Conservation (phyloP, 2,113 vertebrate genomes). For the Anguilla japonica region DNA sequence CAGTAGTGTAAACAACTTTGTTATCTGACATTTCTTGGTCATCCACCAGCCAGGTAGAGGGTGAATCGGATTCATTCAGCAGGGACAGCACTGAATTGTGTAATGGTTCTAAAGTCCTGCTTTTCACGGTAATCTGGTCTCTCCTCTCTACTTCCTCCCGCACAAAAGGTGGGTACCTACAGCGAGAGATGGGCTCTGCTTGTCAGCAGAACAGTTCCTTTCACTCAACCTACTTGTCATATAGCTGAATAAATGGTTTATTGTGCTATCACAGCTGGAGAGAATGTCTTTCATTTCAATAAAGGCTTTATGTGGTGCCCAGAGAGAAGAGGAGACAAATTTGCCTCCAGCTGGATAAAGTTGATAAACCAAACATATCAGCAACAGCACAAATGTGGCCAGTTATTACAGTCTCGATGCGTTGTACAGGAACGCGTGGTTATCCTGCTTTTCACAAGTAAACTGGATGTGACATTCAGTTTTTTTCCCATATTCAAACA, state of each 20-base stretch:
- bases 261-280: not conserved
- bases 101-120: not conserved
- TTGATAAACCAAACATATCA: constrained; percentile 3
- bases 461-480: constrained; percentile 4
- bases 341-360: constrained; percentile 9
- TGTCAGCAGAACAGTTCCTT: not conserved
- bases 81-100: not conserved
- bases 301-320: not conserved
- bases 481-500: not conserved
- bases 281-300: not conserved
- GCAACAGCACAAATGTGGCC: not conserved
- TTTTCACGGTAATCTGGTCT: not conserved
- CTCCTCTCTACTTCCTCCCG: not conserved
- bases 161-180: not conserved
- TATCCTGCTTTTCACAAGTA: not conserved
- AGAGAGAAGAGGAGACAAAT: not conserved
- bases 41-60: not conserved
- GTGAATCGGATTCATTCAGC: not conserved
- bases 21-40: not conserved
- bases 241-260: not conserved
- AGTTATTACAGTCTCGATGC: not conserved
- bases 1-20: not conserved
- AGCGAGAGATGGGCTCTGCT: not conserved
- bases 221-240: not conserved
- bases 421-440: not conserved